Conservation (phyloP, 2,113 vertebrate genomes). For the Willisornis vidua region DNA sequence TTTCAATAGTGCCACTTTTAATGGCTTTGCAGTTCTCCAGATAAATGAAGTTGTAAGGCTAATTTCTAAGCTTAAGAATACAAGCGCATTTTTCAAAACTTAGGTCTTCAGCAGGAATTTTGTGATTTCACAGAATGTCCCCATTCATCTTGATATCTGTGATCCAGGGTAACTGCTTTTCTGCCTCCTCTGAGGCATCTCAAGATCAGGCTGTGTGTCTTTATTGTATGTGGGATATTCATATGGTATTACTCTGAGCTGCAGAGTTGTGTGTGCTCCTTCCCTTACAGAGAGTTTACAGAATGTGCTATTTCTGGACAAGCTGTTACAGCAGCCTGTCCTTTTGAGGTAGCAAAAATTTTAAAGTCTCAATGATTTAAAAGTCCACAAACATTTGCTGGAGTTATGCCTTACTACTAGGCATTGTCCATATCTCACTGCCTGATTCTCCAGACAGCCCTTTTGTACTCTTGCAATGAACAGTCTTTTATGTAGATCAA, state of each 20-base stretch:
- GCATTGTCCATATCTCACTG: background rate
- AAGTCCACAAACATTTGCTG: background rate
- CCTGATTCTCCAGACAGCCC: background rate
- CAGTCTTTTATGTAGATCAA: background rate
- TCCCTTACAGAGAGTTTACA: background rate
- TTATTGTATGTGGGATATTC: background rate
- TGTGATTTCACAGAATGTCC: background rate
- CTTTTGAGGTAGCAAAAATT: background rate
- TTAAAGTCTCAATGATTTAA: background rate
- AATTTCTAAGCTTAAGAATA: background rate
- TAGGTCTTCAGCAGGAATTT: background rate
- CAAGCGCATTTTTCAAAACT: background rate
- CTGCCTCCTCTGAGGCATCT: background rate
- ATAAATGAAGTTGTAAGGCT: background rate
- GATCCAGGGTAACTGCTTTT: background rate
- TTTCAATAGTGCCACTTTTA: background rate
- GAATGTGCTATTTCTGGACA: background rate
- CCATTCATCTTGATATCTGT: background rate
- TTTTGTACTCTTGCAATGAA: background rate
- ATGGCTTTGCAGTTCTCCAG: background rate
- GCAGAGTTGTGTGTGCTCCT: background rate
- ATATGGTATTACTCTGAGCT: background rate
- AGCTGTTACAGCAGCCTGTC: background rate
- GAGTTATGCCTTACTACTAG: background rate
- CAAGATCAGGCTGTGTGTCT: background rate